Conservation (phyloP, 1,140 invertebrate species). For the Drosophila ogumai region DNA sequence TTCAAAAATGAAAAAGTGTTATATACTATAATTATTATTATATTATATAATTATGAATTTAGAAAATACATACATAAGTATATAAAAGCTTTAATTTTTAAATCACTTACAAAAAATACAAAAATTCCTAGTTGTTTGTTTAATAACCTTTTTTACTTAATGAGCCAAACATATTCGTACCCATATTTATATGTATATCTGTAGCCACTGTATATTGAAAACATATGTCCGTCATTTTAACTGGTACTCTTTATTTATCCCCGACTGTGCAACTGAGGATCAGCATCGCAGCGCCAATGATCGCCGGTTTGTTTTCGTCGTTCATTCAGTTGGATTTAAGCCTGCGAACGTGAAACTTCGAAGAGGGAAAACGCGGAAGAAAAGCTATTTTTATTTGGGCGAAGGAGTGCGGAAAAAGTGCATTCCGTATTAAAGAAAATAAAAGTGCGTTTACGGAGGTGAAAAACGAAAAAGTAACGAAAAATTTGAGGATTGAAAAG, state of each 20-base stretch:
- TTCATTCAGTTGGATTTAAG: slow-evolving; percentile 59
- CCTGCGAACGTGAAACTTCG: slow-evolving; percentile 33
- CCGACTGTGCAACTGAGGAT: slow-evolving; percentile 14
- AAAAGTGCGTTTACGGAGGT: slow-evolving; percentile 16
- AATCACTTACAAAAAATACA: too few species aligned
- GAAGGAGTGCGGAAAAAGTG: slow-evolving; percentile 26
- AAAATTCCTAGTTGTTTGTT: too few species aligned
- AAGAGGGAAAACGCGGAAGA: slow-evolving; percentile 1
- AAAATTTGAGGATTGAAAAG: slow-evolving; percentile 6
- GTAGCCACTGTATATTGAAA: too few species aligned
- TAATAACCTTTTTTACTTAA: too few species aligned
- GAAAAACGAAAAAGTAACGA: neutral
- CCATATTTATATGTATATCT: too few species aligned
- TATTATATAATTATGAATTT: too few species aligned
- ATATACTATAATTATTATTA: too few species aligned
- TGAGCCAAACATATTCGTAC: too few species aligned
- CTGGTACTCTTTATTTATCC: neutral
- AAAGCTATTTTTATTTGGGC: slow-evolving; percentile 11
- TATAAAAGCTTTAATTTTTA: too few species aligned
- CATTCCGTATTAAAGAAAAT: slow-evolving; percentile 3
- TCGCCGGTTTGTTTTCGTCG: slow-evolving; percentile 7
- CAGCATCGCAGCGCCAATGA: slow-evolving; percentile 43
- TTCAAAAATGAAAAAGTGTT: too few species aligned
- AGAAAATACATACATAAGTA: too few species aligned
- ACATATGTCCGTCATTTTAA: too few species aligned